Base-by-base conservation (phyloP, 2,888 invertebrate species). In the Lasioglossum morio region DNA sequence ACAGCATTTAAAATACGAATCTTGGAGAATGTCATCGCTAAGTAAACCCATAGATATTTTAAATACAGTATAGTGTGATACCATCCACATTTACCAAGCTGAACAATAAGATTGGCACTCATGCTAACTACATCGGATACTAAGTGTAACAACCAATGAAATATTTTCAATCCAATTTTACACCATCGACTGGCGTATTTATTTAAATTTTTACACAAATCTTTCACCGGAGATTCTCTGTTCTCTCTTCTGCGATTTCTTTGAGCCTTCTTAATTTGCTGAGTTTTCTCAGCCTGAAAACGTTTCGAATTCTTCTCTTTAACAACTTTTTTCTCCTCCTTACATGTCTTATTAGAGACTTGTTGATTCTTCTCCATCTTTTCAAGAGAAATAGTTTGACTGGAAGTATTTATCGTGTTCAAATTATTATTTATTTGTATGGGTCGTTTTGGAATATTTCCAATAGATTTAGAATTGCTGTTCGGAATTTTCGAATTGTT, bases 71-170 rank as follows among this genome's bases (percentile, higher is more conserved):
- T 92, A 72, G 93, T 92, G 75, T 94, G 93, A 82, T 93, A 94
- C 95, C 95, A 95, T 74, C 92, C 92, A 82, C 94, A 94, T 86
- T 94, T 95, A 69, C 94, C 94, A 84, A 97, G 96, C 94, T 97
- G 97, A 95, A 97, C 96, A 80, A 97, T 96, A 85, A 97, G 96
- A 94, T 97, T 97, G 63, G 96, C 96, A 94, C 98, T 98, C 96
- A 98, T 97, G 84, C 97, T 97, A 90, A 97, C 96, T 90, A 98
- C 97, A 94, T 98, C 98, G 43, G 97, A 97, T 40, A 98, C 96
- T 91, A 98, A 96, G 95, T 97, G 97, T 88, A 97, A 96, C 84
- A 98, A 96, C 98, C 98, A 98, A 82, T 97, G 96, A 81, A 98
- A 94, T 82, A 98, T 96, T 92, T 96, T 96, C 57, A 96, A 93